phyloP scores from a whole-genome alignment of 2,888 invertebrate genomes.

The Drosophila nr. fundita region DNA sequence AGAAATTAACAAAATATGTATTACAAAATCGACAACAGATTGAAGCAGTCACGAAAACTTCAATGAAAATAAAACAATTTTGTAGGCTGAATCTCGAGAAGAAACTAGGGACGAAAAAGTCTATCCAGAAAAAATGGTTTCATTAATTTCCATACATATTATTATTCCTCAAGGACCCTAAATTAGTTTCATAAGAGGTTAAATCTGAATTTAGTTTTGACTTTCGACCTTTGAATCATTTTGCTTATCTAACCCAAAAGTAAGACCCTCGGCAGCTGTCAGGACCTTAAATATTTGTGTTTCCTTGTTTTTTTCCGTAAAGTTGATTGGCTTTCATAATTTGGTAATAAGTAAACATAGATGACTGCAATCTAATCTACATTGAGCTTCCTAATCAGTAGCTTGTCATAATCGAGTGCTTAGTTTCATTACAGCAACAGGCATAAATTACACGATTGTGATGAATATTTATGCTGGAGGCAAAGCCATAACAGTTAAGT shows the following conservation, averaged over 20 bases:
- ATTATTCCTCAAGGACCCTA: neutral
- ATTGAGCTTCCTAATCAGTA: constrained; percentile 16
- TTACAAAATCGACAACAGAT: neutral
- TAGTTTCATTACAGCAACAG: constrained; percentile 15
- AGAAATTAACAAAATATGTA: neutral
- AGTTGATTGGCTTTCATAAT: constrained; percentile 11
- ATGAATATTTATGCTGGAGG: constrained; percentile 47
- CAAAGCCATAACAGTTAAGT: constrained; percentile 27
- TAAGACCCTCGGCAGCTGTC: neutral
- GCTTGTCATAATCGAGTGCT: neutral
- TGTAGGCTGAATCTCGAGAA: neutral
- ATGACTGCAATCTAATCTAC: constrained; percentile 6
- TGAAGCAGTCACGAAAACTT: neutral
- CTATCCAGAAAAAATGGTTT: neutral
- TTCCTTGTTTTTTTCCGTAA: neutral
- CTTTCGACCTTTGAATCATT: neutral
- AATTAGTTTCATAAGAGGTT: neutral
- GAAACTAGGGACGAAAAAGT: neutral
- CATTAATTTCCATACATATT: neutral
- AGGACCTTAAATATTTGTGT: neutral
- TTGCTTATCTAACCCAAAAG: neutral
- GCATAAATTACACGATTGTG: constrained; percentile 34
- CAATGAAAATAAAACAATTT: neutral
- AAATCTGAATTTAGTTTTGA: neutral
- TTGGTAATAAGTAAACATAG: constrained; percentile 11